Evolutionary conservation across 2,113 vertebrate species (phyloP), one percentile per base, ranked within the genome.

Genomic region (Caranx ignobilis): DNA sequence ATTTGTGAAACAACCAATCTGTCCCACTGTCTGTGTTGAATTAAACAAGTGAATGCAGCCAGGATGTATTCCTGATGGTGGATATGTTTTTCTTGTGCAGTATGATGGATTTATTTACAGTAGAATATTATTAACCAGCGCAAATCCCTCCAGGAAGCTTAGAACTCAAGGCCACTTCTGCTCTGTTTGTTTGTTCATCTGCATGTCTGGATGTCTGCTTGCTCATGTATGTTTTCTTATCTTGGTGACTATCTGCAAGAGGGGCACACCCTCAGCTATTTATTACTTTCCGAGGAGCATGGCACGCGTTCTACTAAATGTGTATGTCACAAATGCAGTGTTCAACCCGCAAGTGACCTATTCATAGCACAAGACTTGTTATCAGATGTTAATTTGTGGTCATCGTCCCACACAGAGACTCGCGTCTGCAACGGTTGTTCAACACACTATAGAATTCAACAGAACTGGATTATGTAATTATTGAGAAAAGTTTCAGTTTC

Each of bases 251-350:
- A 75, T 76, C 71, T 77, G 77, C 50, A 26, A 77, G 48, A 39
- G 55, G 73, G 77, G 72, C 76, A 81, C 88, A 73, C 89, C 82
- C 81, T 47, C 18, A 11, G 61, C 64, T 85, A 74, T 92, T 91
- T 91, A 91, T 82, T 82, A 75, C 47, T 35, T 69, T 63, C n/a
- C 3, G 19, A 77, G 67, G 35, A 57, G 64, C 57, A 67, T 0
- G 16, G 50, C 32, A n/a, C 1, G 12, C 56, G 69, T 59, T 55
- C 13, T 31, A 39, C 37, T 41, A 41, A 52, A 34, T 19, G 21
- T 3, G 13, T 10, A 11, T 10, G 21, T 34, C 26, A 72, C 43
- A 9, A 63, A 76, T 9, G n/a, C 32, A 6, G 55, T 19, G 15
- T 75, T 54, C 32, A 45, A 67, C 66, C 11, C 6, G 54, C 21